These are phyloP conservation scores for Acrobasis repandana DNA, from an alignment of 2,888 invertebrate species.

Conservation along the genomic window DNA sequence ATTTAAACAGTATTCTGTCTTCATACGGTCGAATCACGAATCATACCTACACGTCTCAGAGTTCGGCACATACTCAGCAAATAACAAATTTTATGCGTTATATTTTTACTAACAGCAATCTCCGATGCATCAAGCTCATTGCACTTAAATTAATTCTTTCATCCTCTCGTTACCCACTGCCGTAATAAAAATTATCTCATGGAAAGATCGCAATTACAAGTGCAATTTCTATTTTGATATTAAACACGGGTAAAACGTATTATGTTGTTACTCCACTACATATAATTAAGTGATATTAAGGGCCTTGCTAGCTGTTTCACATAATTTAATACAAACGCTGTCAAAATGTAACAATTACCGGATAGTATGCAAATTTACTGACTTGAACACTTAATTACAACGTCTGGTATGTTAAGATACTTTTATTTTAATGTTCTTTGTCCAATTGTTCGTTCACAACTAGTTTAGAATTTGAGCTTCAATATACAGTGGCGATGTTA, in stretches of 20 bases:
- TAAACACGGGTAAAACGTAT: constrained; percentile 15
- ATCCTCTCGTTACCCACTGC: background rate
- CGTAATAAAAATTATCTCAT: constrained; percentile 16
- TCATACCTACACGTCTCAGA: no score
- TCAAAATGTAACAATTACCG: constrained; percentile 3
- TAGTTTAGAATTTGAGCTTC: no score
- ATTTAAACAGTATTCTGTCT: no score
- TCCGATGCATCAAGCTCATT: background rate
- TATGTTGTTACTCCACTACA: constrained; percentile 2
- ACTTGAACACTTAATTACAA: background rate
- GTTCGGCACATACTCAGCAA: no score
- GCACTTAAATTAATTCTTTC: constrained; percentile 22
- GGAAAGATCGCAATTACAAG: constrained; percentile 11
- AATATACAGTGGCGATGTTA: no score
- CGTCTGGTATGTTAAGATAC: background rate
- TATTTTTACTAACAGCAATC: background rate
- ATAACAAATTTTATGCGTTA: no score
- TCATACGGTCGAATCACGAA: no score
- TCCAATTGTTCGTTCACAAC: background rate
- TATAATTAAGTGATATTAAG: constrained; percentile 12
- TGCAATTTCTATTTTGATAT: constrained; percentile 20
- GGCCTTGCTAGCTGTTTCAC: constrained; percentile 1
- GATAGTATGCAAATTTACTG: constrained; percentile 8
- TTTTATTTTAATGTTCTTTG: background rate
- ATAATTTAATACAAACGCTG: constrained; percentile 7